Evolutionary conservation across 2,888 invertebrate species (phyloP).

Genomic region (Matsumyia berberina): DNA sequence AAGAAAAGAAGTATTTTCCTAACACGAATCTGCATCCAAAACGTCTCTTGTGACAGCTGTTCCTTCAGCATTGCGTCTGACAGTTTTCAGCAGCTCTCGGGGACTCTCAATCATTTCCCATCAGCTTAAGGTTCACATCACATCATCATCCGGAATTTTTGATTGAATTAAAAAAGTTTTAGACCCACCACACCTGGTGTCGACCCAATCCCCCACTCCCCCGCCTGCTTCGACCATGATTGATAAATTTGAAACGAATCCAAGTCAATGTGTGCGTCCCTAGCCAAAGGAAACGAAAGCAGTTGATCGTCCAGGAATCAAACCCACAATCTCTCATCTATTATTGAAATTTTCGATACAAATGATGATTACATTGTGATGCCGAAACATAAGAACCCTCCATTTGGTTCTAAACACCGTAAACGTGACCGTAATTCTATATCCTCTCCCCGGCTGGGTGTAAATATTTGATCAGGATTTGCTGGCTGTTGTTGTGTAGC

Average conservation of each 20-base stretch:
- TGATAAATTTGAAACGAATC: slow-evolving; percentile 33
- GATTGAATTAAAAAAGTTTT: slow-evolving; percentile 35
- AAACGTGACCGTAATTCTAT: slow-evolving; percentile 63
- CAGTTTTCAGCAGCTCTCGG: no score
- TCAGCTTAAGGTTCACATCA: no score
- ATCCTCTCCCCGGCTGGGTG: slow-evolving; percentile 21
- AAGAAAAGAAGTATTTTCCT: no score
- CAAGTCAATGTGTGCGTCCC: slow-evolving; percentile 21
- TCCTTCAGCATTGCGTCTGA: no score
- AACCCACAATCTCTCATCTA: slow-evolving; percentile 41
- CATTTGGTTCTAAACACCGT: slow-evolving; percentile 45
- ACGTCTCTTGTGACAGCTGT: no score
- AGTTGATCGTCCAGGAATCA: neutral
- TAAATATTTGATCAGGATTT: slow-evolving; percentile 55
- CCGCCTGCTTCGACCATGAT: neutral
- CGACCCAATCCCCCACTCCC: neutral
- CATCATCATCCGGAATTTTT: slow-evolving; percentile 11
- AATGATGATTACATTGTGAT: slow-evolving; percentile 57
- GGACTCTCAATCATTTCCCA: no score
- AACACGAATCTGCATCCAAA: no score
- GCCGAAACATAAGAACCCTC: slow-evolving; percentile 53
- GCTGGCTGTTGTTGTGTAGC: no score
- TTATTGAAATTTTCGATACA: slow-evolving; percentile 49
- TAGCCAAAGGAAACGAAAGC: neutral
- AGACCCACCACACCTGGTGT: slow-evolving; percentile 22